Conservation (phyloP, 2,888 invertebrate genomes). For the Digitonthophagus gazella region DNA sequence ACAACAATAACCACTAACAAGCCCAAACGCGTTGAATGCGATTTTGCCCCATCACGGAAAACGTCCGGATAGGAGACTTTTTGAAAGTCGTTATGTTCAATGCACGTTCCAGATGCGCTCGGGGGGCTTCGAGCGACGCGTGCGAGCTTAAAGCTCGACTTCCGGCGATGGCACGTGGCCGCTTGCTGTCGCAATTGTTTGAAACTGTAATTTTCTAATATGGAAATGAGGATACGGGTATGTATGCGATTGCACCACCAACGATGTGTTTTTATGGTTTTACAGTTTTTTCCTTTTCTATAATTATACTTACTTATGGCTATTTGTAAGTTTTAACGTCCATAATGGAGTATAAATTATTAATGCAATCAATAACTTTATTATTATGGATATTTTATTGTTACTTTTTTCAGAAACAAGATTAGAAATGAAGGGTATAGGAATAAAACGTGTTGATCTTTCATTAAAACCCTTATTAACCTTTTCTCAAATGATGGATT, state of each 20-base stretch:
- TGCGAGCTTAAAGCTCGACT: background rate
- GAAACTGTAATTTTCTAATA: conserved; percentile 21
- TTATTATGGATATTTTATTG: too few relatives aligned
- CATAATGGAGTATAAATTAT: too few relatives aligned
- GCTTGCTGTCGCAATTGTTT: conserved; percentile 13
- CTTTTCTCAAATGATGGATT: too few relatives aligned
- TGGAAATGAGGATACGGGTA: conserved; percentile 24
- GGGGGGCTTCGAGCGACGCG: background rate
- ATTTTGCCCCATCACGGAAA: background rate
- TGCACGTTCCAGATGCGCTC: background rate
- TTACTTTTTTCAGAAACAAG: too few relatives aligned
- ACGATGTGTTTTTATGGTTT: background rate
- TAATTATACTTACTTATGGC: background rate
- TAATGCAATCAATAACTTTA: too few relatives aligned
- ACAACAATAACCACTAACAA: background rate
- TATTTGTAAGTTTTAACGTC: too few relatives aligned
- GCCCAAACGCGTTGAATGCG: background rate
- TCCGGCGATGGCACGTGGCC: conserved; percentile 12
- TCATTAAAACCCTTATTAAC: too few relatives aligned
- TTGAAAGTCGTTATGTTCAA: background rate
- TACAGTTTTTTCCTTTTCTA: background rate
- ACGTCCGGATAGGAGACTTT: background rate
- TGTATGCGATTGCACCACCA: background rate
- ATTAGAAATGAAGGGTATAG: too few relatives aligned
- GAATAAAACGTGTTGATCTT: too few relatives aligned